Base-by-base conservation (phyloP, 1,140 invertebrate genomes). In the Caenorhabditis remanei region DNA sequence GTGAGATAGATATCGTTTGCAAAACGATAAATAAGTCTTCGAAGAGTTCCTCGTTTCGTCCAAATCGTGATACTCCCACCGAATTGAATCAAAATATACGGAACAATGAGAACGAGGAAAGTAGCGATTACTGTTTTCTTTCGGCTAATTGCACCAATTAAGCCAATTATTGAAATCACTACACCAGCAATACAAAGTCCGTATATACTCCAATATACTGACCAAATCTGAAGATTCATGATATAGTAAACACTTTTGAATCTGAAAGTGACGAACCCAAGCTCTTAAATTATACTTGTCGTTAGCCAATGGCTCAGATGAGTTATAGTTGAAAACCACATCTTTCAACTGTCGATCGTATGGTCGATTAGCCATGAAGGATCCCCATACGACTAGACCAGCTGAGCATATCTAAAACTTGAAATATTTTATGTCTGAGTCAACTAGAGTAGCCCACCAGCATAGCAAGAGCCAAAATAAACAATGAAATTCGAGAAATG, bases 321-420 rank as follows among this genome's bases (percentile, higher is more conserved):
- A 71, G 16, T 71, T 71, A n/a, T 71, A 71, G 46, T 71, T 71
- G 65, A 71, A 71, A 43, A 71, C 41, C 19, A 71, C 65, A 19
- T 71, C 65, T 71, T 71, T 71, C 14, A 71, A n/a, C 19, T 71
- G 13, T 43, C 65, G 65, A 43, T 71, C 65, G 46, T 71, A 71
- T n/a, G 65, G 19, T 19, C 9, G 4, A 19, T 71, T n/a, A n/a
- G 13, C 41, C 40, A 71, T 71, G 16, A 71, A 46, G 2, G 65
- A 43, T 11, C 65, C 65, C 65, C 65, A 71, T 13, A 71, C 41
- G 19, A 43, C 65, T 11, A 71, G 65, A 32, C 65, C 65, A 8
- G 46, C 24, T 46, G 65, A 71, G 21, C 65, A 71, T 43, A 71
- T 19, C 65, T 71, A 21, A 43, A 71, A 71, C 8, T 14, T 19